These are phyloP conservation scores for Simalia tracyae DNA, from an alignment of 2,797 vertebrate genomes.

Conservation along the genomic window DNA sequence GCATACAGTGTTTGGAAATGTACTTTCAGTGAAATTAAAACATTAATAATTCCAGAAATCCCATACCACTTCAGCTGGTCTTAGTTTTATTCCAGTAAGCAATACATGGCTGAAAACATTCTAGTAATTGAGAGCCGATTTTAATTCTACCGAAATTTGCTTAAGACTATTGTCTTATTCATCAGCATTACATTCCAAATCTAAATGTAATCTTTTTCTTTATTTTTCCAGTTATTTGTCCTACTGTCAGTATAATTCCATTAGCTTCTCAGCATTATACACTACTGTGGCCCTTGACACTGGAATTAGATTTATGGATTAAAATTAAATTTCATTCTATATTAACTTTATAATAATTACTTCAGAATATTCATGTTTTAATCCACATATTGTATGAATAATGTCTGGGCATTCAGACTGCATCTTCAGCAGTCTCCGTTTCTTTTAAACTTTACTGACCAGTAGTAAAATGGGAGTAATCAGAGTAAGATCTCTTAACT, in stretches of 20 bases:
- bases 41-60: not conserved
- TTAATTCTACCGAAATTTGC: not conserved
- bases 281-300: not conserved
- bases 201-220: not conserved
- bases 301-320: not conserved
- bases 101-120: not conserved
- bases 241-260: not conserved
- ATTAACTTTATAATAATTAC: not conserved
- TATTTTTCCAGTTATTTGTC: not conserved
- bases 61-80: not conserved
- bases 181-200: not conserved
- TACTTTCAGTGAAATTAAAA: slow-evolving; percentile 2
- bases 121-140: not conserved
- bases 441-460: not conserved
- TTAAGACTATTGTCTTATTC: not conserved
- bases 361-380: not conserved
- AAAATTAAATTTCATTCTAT: not conserved
- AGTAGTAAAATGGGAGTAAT: not conserved
- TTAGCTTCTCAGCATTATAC: not conserved
- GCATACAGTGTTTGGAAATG: not conserved
- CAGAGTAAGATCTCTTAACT: not conserved
- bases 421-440: not conserved
- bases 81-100: not conserved
- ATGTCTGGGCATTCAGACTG: not conserved
- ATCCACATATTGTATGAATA: not conserved